A percentile compares a stretch with the other conserved stretches of the same genome.
These are phyloP conservation scores for Piliocolobus tephrosceles DNA, from an alignment of 2,113 vertebrate species.

Conservation along the genomic window DNA sequence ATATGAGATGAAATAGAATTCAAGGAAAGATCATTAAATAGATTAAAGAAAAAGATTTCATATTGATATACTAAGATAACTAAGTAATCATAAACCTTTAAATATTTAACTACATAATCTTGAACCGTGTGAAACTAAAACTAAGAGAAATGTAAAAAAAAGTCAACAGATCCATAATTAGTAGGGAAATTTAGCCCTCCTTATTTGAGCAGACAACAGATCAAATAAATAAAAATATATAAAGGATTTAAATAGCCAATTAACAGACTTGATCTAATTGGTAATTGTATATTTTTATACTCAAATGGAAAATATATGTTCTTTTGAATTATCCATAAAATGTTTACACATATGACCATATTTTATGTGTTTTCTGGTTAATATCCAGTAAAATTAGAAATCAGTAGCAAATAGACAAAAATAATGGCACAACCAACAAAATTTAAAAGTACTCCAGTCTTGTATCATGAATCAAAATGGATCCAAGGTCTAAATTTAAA, in stretches of 20 bases:
- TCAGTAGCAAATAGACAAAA: constrained; percentile 21
- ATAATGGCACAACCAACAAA: background rate
- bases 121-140: background rate
- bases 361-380: constrained; percentile 10
- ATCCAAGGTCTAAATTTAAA: background rate
- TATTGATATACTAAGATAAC: background rate
- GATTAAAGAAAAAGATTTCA: background rate
- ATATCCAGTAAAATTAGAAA: constrained; percentile 19
- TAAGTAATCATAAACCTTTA: background rate
- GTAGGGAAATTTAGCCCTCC: background rate
- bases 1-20: background rate
- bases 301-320: background rate
- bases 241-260: background rate
- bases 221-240: background rate
- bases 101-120: background rate
- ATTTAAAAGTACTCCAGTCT: background rate
- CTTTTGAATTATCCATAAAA: background rate
- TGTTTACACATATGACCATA: background rate
- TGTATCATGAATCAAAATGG: background rate
- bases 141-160: background rate
- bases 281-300: background rate
- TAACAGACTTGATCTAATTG: background rate
- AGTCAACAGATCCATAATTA: background rate
- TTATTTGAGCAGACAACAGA: background rate
- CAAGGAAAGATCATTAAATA: constrained; percentile 6